Evolutionary conservation across 2,797 vertebrate genomes (phyloP).

Genomic region (Menidia menidia): DNA sequence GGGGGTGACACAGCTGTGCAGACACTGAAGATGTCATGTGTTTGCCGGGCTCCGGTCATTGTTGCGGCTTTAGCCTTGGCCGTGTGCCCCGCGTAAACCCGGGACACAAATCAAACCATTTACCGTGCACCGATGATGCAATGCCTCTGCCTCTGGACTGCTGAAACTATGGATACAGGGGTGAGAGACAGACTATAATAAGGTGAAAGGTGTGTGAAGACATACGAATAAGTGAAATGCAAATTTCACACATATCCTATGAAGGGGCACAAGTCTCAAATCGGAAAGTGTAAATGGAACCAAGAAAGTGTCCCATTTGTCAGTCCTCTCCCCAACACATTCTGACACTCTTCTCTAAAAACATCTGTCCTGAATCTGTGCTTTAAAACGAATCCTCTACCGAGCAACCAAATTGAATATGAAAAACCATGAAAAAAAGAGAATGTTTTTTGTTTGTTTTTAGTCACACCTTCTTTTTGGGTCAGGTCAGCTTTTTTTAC

Average conservation of each 20-base stretch:
- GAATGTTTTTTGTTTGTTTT: too few relatives aligned
- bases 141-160: constrained; percentile 15
- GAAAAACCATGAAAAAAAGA: too few relatives aligned
- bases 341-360: constrained; percentile 2
- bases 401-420: too few relatives aligned
- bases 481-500: too few relatives aligned
- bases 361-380: neutral
- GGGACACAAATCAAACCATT: constrained; percentile 36
- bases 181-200: constrained; percentile 7
- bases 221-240: constrained; percentile 14
- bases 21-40: constrained; percentile 62
- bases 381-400: too few relatives aligned
- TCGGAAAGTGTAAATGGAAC: constrained; percentile 11
- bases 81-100: constrained; percentile 4
- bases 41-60: constrained; percentile 56
- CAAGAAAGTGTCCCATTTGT: neutral
- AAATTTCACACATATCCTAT: constrained; percentile 6
- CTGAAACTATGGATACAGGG: constrained; percentile 24
- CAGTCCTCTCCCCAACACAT: neutral
- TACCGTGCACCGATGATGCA: constrained; percentile 39
- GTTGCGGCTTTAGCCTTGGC: constrained; percentile 29
- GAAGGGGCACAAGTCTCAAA: constrained; percentile 3
- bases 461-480: too few relatives aligned
- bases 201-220: constrained; percentile 14
- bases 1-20: constrained; percentile 36